Evolutionary conservation across 2,888 invertebrate species (phyloP), one percentile per base, ranked within the genome.

Genomic region (Pachliopta kotzebuea): DNA sequence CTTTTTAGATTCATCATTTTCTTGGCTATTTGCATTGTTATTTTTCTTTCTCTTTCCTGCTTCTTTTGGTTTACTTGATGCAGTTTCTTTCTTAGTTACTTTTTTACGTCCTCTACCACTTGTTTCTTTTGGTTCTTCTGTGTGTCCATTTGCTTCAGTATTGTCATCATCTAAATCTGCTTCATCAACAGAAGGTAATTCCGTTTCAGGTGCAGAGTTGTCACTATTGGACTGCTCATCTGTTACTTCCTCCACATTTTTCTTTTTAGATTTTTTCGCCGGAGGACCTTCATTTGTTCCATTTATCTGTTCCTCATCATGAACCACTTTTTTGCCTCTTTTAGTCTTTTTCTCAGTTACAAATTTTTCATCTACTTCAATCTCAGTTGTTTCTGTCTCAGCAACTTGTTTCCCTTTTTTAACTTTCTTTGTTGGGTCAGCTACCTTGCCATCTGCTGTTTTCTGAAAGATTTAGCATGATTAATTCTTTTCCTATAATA

Each of bases 231-330:
- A 70, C 66, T 80, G 80, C 20, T 85, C 83, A 65, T 79, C 74
- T 65, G 70, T 65, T 49, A 70, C 66, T 64, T 84, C 82, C 45
- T 80, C 80, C 57, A 70, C 73, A 72, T 73, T 79, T 72, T 88
- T 88, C 75, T 88, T 88, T 71, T 78, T 86, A 9, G 84, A 85
- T 68, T 83, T 86, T 70, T 90, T 90, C 23, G 78, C 71, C 66
- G 79, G 78, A 68, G 81, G 80, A 18, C 74, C 80, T 69, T 84
- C 83, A 69, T 55, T 67, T 63, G 74, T 76, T 57, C 76, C 82
- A 77, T 78, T 81, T 59, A 64, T 56, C 50, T 74, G 26, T 42
- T 66, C 70, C 29, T 73, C 74, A 29, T 71, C 71, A 56, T 66
- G 71, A 37, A 73, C 71, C 67, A 73, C 76, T 69, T 88, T 90